Conservation (phyloP, 2,797 vertebrate species). For the Iguana delicatissima region DNA sequence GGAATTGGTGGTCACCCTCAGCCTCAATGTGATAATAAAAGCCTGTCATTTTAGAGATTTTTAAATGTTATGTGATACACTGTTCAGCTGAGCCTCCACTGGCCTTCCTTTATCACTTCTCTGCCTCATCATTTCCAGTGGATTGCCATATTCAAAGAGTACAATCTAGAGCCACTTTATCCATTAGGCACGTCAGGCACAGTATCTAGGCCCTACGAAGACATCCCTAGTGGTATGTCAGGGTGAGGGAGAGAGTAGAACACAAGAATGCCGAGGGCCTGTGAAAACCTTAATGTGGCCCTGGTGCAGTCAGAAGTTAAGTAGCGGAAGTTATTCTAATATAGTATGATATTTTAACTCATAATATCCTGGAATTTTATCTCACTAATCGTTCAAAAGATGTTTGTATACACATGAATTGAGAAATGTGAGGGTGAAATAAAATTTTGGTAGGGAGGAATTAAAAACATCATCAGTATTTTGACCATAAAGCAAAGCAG, state of each 20-base stretch:
- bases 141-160: conserved; percentile 41
- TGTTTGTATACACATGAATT: not conserved
- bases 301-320: not conserved
- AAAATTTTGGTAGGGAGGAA: not conserved
- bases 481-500: conserved; percentile 49
- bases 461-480: conserved; percentile 17
- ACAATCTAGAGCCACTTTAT: too few relatives aligned
- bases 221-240: too few relatives aligned
- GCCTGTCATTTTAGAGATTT: not conserved
- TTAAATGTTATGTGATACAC: too few relatives aligned
- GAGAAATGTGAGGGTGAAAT: not conserved
- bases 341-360: not conserved
- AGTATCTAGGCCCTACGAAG: too few relatives aligned
- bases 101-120: conserved; percentile 37
- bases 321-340: not conserved
- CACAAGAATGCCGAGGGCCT: too few relatives aligned
- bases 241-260: too few relatives aligned
- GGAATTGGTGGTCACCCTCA: not conserved
- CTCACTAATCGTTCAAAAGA: conserved; percentile 38
- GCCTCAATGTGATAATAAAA: not conserved
- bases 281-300: too few relatives aligned
- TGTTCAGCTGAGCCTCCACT: not conserved
- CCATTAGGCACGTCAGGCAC: too few relatives aligned
- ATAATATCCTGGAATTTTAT: conserved; percentile 5
- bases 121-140: conserved; percentile 28